Evolutionary conservation across 2,113 vertebrate genomes (phyloP), one percentile per base, ranked within the genome.

Genomic region (Eurystomus gularis): DNA sequence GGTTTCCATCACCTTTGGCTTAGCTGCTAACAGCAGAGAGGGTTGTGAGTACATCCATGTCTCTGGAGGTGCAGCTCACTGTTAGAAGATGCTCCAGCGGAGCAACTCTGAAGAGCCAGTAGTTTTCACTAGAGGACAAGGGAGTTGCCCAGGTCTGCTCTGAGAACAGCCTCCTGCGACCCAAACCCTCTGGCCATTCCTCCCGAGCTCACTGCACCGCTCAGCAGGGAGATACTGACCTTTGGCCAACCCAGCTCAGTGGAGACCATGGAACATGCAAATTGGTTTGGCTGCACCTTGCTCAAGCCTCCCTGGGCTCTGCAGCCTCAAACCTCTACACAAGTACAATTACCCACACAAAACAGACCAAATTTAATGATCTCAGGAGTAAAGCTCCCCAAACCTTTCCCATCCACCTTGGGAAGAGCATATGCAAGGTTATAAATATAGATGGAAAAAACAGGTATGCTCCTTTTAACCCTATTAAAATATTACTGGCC

Each of bases 391-490:
- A 91, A 94, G 26, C 13, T 89, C 39, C 70, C 62, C 8, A 87
- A 80, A 73, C 52, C 75, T 85, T 85, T 72, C 70, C 64, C 9
- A 11, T 86, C 40, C 23, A 35, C 48, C 39, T 71, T 28, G 17
- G 73, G 58, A 93, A 93, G 46, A 85, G 52, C 81, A 62, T 46
- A 82, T 46, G 62, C 49, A 69, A 73, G 54, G 48, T 79, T 96
- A 93, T 80, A 96, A 95, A 94, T 85, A 88, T 16, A 83, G 57
- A 62, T 42, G 62, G 84, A 91, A 90, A 94, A 94, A 87, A 7
- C 52, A 82, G 19, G 58, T 73, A 52, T 61, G 54, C 37, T 82
- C 19, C 40, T 94, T 93, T 96, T 90, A 94, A 76, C 52, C 25
- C 44, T 35, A 37, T 49, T 69, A 85, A 90, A 91, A 91, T 89